Evolutionary conservation across 2,888 invertebrate genomes (phyloP).

Genomic region (Mesorhabditis sp.): DNA sequence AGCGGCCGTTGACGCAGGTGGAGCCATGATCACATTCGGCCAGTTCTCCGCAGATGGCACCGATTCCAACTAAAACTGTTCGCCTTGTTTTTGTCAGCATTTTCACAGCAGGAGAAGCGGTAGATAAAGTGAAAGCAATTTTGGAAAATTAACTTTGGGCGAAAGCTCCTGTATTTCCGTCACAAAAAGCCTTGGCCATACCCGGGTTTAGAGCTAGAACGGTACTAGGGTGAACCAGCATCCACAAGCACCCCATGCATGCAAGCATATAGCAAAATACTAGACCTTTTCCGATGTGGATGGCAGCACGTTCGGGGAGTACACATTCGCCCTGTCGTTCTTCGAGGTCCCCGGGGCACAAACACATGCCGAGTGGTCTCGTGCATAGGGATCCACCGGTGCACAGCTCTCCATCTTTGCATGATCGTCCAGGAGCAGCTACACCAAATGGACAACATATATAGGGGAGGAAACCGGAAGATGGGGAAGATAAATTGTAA

Average conservation of each 20-base stretch:
- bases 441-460: conserved; percentile 8
- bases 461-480: neutral
- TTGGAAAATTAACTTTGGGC: neutral
- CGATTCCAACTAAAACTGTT: conserved; percentile 45
- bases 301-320: conserved; percentile 32
- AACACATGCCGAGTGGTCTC: conserved; percentile 47
- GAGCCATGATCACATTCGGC: conserved; percentile 47
- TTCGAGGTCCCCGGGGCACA: conserved; percentile 53
- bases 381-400: conserved; percentile 52
- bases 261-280: neutral
- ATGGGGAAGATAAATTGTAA: no score
- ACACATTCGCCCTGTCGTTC: conserved; percentile 50
- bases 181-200: no score
- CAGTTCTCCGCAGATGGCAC: conserved; percentile 47
- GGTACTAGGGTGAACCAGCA: no score
- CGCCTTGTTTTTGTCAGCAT: neutral
- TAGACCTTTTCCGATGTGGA: conserved; percentile 28
- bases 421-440: conserved; percentile 48
- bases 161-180: no score
- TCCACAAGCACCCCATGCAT: neutral
- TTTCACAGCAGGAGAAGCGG: neutral
- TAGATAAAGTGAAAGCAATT: conserved; percentile 7
- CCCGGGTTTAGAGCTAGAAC: no score
- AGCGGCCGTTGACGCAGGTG: conserved; percentile 47
- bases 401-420: conserved; percentile 49